These are phyloP conservation scores for Hermaeophaga mercurialis DNA, from an alignment of 2,888 invertebrate genomes.

Conservation along the genomic window DNA sequence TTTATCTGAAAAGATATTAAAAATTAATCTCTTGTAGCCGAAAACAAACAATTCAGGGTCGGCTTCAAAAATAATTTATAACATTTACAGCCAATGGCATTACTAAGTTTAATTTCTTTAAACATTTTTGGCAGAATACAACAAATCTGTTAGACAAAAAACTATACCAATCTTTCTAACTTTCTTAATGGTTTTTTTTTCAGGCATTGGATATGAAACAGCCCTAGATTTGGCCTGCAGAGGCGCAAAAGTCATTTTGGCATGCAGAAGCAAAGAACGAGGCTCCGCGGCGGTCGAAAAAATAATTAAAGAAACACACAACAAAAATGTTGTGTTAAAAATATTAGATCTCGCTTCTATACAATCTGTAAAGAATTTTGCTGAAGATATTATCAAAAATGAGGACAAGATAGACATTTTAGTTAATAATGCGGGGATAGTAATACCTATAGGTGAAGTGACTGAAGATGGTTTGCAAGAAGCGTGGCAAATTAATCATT, in stretches of 20 bases:
- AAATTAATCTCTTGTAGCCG: too few species aligned
- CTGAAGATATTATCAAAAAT: conserved; percentile 60
- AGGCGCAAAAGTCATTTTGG: conserved; percentile 62
- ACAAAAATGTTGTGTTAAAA: conserved; percentile 52
- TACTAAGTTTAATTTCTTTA: too few species aligned
- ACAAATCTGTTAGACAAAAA: too few species aligned
- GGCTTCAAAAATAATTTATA: too few species aligned
- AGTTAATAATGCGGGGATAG: conserved; percentile 68
- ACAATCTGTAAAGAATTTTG: conserved; percentile 64
- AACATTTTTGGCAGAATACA: too few species aligned
- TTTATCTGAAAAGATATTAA: too few species aligned
- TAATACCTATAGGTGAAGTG: conserved; percentile 57
- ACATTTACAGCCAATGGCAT: too few species aligned
- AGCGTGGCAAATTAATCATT: conserved; percentile 71
- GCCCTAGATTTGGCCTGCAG: conserved; percentile 57
- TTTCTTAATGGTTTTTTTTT: conserved; percentile 26
- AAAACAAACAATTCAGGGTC: too few species aligned
- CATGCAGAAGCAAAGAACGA: conserved; percentile 56
- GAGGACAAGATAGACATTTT: conserved; percentile 66
- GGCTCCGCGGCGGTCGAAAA: conserved; percentile 43
- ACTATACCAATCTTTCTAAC: too few species aligned
- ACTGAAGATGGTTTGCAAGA: conserved; percentile 68
- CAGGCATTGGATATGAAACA: conserved; percentile 58
- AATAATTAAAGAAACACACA: conserved; percentile 49
- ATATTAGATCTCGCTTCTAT: conserved; percentile 62